Conservation (phyloP, 2,888 invertebrate species). For the Thysanoteuthis rhombus region DNA sequence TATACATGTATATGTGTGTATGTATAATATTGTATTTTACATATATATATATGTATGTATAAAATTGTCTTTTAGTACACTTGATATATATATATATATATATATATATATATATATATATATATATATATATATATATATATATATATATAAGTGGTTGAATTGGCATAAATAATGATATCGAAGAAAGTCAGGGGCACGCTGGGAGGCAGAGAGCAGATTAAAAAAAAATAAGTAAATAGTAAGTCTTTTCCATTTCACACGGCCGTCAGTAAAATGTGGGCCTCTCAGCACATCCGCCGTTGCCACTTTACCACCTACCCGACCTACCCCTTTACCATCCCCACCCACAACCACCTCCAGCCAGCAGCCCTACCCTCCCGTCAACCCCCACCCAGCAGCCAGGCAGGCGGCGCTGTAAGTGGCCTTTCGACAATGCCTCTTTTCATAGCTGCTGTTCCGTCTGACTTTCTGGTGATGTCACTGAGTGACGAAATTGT, state of each 20-base stretch:
- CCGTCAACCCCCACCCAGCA: neutral
- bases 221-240: neutral
- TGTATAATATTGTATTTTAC: neutral
- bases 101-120: too few relatives aligned
- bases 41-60: too few relatives aligned
- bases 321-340: neutral
- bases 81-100: too few relatives aligned
- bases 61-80: too few relatives aligned
- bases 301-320: neutral
- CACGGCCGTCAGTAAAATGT: conserved; percentile 12
- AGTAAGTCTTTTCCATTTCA: neutral
- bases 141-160: neutral
- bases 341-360: neutral
- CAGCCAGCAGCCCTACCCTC: neutral
- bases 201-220: too few relatives aligned
- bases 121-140: neutral
- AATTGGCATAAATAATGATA: neutral
- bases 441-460: neutral
- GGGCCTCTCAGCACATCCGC: conserved; percentile 1
- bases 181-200: neutral
- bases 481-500: neutral
- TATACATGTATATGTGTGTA: neutral
- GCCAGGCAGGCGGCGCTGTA: neutral
- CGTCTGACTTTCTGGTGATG: neutral
- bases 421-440: neutral